Evolutionary conservation across 2,888 invertebrate genomes (phyloP).

Genomic region (Steinernema carpocapsae): DNA sequence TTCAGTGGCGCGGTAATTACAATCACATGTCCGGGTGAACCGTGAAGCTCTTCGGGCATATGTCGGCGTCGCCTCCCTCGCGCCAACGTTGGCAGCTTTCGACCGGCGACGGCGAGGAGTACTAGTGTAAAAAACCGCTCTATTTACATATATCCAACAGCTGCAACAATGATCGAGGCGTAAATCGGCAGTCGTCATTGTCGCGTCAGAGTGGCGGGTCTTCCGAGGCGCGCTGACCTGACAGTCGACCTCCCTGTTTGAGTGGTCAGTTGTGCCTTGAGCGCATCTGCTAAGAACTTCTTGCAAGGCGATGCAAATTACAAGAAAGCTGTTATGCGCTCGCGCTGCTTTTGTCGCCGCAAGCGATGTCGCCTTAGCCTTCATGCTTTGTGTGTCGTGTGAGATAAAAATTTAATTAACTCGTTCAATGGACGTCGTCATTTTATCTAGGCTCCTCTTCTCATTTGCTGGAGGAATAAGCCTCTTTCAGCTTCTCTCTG

Average conservation of each 20-base stretch:
- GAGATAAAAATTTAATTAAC: slow-evolving; percentile 33
- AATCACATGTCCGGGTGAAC: slow-evolving; percentile 5
- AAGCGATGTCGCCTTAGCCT: not conserved
- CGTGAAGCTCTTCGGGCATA: not conserved
- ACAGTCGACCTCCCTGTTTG: not conserved
- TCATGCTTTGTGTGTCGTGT: not conserved
- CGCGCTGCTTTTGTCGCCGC: not conserved
- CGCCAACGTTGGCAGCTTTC: not conserved
- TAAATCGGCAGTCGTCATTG: slow-evolving; percentile 9
- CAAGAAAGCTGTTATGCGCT: not conserved
- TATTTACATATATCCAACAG: slow-evolving; percentile 35
- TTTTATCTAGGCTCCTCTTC: not conserved
- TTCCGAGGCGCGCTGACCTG: slow-evolving; percentile 13
- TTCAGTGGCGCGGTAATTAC: slow-evolving; percentile 16
- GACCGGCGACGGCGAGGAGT: not conserved
- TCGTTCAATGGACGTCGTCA: slow-evolving; percentile 26
- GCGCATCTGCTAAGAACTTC: no score
- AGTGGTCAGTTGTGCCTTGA: slow-evolving; percentile 15
- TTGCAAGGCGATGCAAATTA: no score
- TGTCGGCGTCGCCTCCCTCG: not conserved
- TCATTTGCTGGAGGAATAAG: not conserved
- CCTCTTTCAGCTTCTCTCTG: not conserved
- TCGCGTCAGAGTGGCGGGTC: not conserved
- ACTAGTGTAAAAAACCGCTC: slow-evolving; percentile 31
- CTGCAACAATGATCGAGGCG: slow-evolving; percentile 33